phyloP scores from a whole-genome alignment of 2,888 invertebrate species.

The Thyatira batis region DNA sequence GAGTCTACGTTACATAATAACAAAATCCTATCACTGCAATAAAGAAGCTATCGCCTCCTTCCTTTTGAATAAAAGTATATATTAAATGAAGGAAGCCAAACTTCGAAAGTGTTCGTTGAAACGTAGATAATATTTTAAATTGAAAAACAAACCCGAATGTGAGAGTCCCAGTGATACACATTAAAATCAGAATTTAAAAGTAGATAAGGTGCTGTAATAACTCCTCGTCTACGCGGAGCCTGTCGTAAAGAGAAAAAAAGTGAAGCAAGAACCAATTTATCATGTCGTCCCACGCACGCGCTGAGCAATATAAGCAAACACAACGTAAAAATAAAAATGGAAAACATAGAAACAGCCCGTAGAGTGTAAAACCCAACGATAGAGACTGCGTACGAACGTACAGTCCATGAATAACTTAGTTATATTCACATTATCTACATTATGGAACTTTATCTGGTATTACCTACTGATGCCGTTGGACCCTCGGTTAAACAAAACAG shows the following conservation, averaged over 20 bases:
- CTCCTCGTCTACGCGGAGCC: conserved; percentile 68
- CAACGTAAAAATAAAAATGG: conserved; percentile 65
- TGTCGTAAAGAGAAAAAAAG: conserved; percentile 66
- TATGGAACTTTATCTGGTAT: conserved; percentile 78
- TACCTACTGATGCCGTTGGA: conserved; percentile 60
- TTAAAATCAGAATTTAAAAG: conserved; percentile 52
- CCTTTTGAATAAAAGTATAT: conserved; percentile 58
- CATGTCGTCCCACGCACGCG: conserved; percentile 76
- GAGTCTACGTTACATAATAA: conserved; percentile 29
- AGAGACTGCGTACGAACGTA: conserved; percentile 66
- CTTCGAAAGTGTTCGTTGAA: conserved; percentile 38
- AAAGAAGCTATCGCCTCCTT: conserved; percentile 57
- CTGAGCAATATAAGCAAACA: conserved; percentile 70
- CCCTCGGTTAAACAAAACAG: conserved; percentile 59
- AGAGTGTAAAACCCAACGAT: conserved; percentile 81
- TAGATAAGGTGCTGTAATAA: conserved; percentile 62
- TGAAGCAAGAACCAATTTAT: conserved; percentile 75
- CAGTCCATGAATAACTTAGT: conserved; percentile 77
- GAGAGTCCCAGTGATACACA: conserved; percentile 45
- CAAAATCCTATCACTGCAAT: conserved; percentile 38
- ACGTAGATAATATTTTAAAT: conserved; percentile 30
- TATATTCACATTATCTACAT: conserved; percentile 82
- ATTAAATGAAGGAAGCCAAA: conserved; percentile 54
- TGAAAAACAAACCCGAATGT: conserved; percentile 39
- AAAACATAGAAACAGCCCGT: conserved; percentile 65